A percentile compares a stretch with the other conserved stretches of the same genome.
Conservation (phyloP, 2,888 invertebrate species). For the Geotrupes spiniger region DNA sequence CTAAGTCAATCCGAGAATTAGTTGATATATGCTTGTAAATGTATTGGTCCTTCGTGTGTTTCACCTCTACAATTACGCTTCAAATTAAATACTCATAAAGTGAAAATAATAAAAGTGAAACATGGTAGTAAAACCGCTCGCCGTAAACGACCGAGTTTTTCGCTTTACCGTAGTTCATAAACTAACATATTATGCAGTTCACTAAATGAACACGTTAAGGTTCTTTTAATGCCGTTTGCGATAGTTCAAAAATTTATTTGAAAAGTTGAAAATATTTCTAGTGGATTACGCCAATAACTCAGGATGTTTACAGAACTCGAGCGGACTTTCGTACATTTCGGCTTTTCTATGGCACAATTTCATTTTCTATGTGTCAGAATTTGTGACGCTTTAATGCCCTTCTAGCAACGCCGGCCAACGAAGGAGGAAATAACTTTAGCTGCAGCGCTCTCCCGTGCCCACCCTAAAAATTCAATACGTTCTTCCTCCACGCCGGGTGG, state of each 20-base stretch:
- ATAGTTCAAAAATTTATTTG: constrained; percentile 22
- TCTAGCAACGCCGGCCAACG: constrained; percentile 21
- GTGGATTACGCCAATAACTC: constrained; percentile 32
- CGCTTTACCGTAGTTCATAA: constrained; percentile 9
- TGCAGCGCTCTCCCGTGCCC: too few relatives aligned
- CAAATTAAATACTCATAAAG: too few relatives aligned
- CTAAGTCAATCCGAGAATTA: too few relatives aligned
- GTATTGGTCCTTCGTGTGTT: too few relatives aligned
- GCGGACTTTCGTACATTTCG: constrained; percentile 26
- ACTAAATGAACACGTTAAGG: constrained; percentile 8
- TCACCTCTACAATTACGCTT: too few relatives aligned
- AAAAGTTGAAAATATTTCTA: constrained; percentile 22
- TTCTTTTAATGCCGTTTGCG: neutral
- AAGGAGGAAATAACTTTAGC: constrained; percentile 9
- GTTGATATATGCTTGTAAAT: too few relatives aligned
- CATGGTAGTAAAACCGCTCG: too few relatives aligned
- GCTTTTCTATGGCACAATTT: constrained; percentile 29
- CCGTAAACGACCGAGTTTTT: too few relatives aligned
- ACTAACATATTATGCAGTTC: constrained; percentile 9
- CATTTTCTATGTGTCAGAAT: constrained; percentile 32
- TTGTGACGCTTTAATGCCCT: constrained; percentile 32
- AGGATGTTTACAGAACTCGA: constrained; percentile 29
- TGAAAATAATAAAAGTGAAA: too few relatives aligned
- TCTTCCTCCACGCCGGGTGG: constrained; percentile 22
- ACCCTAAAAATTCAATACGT: too few relatives aligned